These are phyloP conservation scores for Papilio machaon DNA, from an alignment of 1,140 invertebrate species.

Conservation along the genomic window DNA sequence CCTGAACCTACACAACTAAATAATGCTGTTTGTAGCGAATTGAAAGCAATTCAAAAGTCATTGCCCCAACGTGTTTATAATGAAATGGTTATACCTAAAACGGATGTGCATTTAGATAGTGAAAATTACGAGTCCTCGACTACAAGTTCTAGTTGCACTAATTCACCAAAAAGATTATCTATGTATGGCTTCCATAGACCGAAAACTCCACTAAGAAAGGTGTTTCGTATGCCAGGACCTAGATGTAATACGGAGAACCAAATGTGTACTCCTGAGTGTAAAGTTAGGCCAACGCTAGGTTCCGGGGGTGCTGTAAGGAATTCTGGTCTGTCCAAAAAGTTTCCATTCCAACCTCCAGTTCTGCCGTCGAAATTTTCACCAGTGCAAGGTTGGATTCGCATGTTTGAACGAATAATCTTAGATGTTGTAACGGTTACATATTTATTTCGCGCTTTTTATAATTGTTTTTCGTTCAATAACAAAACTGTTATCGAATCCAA, in stretches of 20 bases:
- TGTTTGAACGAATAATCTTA: constrained; percentile 49
- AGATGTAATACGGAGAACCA: constrained; percentile 66
- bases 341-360: constrained; percentile 68
- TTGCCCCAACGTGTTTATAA: constrained; percentile 79
- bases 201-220: constrained; percentile 68
- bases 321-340: constrained; percentile 62
- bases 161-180: constrained; percentile 84
- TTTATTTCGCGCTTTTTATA: constrained; percentile 39
- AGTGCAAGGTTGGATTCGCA: constrained; percentile 75
- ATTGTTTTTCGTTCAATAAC: constrained; percentile 27
- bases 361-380: constrained; percentile 74
- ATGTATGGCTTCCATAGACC: constrained; percentile 82
- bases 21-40: constrained; percentile 67
- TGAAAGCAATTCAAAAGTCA: constrained; percentile 54
- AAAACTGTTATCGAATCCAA: constrained; percentile 21
- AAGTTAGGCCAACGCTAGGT: constrained; percentile 57
- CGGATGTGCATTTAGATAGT: constrained; percentile 81
- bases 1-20: constrained; percentile 59
- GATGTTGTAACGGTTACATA: constrained; percentile 51
- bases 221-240: constrained; percentile 64
- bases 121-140: constrained; percentile 85
- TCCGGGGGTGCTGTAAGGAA: constrained; percentile 63
- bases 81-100: constrained; percentile 80
- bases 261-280: constrained; percentile 44
- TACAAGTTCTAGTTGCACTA: constrained; percentile 85